Conservation (phyloP, 92 coral and sea anemone genomes). For the Paramuricea clavata region DNA sequence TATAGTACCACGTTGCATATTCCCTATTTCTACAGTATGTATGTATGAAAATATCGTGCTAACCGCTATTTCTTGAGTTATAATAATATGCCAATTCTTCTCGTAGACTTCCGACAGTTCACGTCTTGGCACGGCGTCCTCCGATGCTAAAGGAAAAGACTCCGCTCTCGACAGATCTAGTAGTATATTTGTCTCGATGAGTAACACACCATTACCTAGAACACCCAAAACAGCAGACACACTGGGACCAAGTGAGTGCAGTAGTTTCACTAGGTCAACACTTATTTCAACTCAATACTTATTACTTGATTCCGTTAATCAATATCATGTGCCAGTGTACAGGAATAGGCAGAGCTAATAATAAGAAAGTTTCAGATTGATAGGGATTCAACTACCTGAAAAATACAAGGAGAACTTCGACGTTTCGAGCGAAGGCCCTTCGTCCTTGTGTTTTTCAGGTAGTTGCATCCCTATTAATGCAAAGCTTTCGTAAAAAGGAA, state of each 20-base stretch:
- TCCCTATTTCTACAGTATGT: no score
- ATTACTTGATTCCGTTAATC: background rate
- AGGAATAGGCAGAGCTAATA: no score
- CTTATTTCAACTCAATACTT: no score
- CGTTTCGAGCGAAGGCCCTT: no score
- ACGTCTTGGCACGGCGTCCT: slow-evolving; percentile 25
- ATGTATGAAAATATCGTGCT: no score
- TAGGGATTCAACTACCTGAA: no score
- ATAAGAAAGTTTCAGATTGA: no score
- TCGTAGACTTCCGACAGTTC: slow-evolving; percentile 22
- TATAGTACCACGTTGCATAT: background rate
- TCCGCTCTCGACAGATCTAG: slow-evolving; percentile 24
- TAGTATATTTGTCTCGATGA: slow-evolving; percentile 42
- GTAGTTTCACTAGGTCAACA: background rate
- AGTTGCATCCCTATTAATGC: no score
- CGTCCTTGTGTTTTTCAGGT: no score
- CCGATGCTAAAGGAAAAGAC: slow-evolving; percentile 27
- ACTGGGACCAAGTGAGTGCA: background rate
- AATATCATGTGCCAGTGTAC: background rate
- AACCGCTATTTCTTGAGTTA: background rate
- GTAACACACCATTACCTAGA: slow-evolving; percentile 10
- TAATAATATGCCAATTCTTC: background rate
- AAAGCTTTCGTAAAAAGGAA: no score
- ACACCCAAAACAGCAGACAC: slow-evolving; percentile 41
- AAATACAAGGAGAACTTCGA: no score